Evolutionary conservation across 2,888 invertebrate species (phyloP), one percentile per base, ranked within the genome.

Genomic region (Caenorhabditis imperialis): DNA sequence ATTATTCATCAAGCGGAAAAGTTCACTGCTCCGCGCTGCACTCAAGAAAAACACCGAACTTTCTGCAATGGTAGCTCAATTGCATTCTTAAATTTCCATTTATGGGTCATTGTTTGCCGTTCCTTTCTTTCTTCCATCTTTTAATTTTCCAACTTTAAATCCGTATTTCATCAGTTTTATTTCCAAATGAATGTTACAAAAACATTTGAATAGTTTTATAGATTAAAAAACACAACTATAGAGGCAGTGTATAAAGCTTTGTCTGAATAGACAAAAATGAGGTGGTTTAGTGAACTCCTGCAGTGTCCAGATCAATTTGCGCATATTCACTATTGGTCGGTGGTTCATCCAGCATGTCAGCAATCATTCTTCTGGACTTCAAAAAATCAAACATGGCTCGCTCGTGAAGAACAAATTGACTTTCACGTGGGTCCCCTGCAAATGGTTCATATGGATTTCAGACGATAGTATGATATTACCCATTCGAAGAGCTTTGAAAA

Each of bases 371-470:
- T 38, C 75, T 33, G 0, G 69, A 69, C 47, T 82, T 82, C 55
- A 82, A 55, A 50, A 82, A 82, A 50, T 82, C 81, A 62, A 82
- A 82, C 37, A 82, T 78, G 37, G 82, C 82, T 47, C 82, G 40
- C 57, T 82, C 82, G 45, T 82, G 82, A 22, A 81, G 73, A 45
- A 81, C 71, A 47, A 77, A 82, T 61, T 78, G 79, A 25, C 69
- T 73, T 22, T 58, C 70, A 30, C 75, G 55, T 0, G 65, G 48
- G 35, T 79, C 77, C 1, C 77, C 77, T 77, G 42, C 10, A 47
- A 45, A 18, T n/a, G n/a, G n/a, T n/a, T n/a, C n/a, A n/a, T n/a
- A n/a, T n/a, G n/a, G n/a, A n/a, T n/a, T n/a, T n/a, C n/a, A n/a
- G n/a, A n/a, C n/a, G n/a, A n/a, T n/a, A n/a, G n/a, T n/a, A n/a